Base-by-base conservation (phyloP, 1,140 invertebrate species). In the Bombus cullumanus region DNA sequence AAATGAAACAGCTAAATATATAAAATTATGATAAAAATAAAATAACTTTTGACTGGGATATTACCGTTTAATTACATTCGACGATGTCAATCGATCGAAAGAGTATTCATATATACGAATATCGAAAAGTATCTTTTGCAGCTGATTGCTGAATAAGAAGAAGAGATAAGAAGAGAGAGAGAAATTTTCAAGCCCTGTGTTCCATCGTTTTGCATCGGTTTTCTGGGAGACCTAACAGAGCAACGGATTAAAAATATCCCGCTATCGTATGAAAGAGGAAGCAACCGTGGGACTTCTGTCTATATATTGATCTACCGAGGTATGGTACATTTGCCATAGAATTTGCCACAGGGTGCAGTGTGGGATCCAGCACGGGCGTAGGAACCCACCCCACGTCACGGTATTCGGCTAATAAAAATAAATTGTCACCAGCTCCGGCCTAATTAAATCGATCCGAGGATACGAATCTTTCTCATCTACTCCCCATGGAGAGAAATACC, bases 371-470 rank as follows among this genome's bases (percentile, higher is more conserved):
- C 72, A 88, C 68, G 62, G 81, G 89, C 87, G 85, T 91, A 91
- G 86, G 86, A 90, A 90, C 80, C 77, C 82, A 87, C 76, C 66
- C 62, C 69, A 77, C 28, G 41, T 57, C 71, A 69, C 66, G 64
- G 72, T 73, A 59, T 82, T 59, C 79, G 87, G 86, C 89, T 92
- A 92, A 92, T 92, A 92, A 93, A 93, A 92, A 92, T 93, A 93
- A 92, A 93, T 92, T 89, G 92, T 91, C 86, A 90, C 86, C 47
- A 22, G n/a, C 71, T 43, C 81, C 43, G 3, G 28, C n/a, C 74
- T 87, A 85, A 91, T 91, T 74, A 82, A 89, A 86, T 83, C 79
- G 75, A 83, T 62, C 57, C 68, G 39, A 25, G 47, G 25, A 88
- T 64, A 83, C 47, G 81, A 77, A 75, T 78, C 66, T 22, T 41